These are phyloP conservation scores for Tamandua tetradactyla DNA, from an alignment of 2,797 vertebrate genomes.

Conservation along the genomic window DNA sequence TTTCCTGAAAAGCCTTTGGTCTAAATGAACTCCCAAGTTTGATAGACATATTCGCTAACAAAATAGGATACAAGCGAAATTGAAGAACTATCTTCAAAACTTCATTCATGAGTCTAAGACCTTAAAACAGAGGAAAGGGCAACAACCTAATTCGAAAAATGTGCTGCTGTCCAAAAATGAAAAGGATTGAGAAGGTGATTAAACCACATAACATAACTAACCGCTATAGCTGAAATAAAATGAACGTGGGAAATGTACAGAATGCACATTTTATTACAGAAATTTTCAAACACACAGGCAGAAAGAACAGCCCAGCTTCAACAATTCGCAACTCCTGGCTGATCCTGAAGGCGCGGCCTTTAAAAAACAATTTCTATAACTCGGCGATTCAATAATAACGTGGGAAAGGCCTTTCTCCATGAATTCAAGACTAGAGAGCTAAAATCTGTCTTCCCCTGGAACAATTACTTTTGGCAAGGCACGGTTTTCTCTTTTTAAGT, in stretches of 20 bases:
- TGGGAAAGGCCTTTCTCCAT: rapidly evolving
- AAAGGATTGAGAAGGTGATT: background rate
- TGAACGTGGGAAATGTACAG: rapidly evolving
- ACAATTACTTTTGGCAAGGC: no score
- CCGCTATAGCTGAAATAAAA: rapidly evolving
- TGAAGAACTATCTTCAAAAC: background rate
- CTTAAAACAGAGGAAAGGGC: background rate
- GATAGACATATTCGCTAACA: background rate
- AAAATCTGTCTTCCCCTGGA: background rate
- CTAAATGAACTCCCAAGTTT: background rate
- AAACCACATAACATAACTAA: no score
- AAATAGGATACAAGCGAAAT: background rate
- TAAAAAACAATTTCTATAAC: background rate
- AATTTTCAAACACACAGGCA: background rate
- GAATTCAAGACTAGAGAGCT: background rate
- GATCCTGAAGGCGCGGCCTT: background rate
- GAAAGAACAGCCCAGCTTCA: rapidly evolving
- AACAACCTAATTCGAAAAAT: background rate
- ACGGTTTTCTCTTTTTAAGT: background rate
- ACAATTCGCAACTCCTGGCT: rapidly evolving
- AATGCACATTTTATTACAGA: rapidly evolving
- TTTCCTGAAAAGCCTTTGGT: background rate
- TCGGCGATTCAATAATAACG: rapidly evolving
- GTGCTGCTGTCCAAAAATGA: background rate
- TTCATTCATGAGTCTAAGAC: background rate